Percentiles rank a stretch among this genome's conserved stretches.
These are phyloP conservation scores for Pristionchus japonicus DNA, from an alignment of 2,888 invertebrate genomes.

Conservation along the genomic window DNA sequence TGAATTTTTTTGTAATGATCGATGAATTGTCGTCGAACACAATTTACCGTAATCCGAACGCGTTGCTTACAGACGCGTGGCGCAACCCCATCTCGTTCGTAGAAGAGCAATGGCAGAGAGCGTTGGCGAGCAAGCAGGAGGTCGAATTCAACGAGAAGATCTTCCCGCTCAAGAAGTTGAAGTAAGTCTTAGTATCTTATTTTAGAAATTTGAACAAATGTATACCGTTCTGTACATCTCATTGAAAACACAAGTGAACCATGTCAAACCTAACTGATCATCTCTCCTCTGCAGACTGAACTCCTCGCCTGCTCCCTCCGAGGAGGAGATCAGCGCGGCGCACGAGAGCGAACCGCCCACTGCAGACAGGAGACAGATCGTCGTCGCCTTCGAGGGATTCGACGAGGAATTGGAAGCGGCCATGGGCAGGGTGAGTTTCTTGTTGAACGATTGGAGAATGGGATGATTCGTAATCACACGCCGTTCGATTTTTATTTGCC, in stretches of 20 bases:
- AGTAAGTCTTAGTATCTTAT: conserved; percentile 52
- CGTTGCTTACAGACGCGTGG: conserved; percentile 63
- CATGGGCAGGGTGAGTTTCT: conserved; percentile 48
- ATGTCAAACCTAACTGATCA: too few species aligned
- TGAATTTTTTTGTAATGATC: too few species aligned
- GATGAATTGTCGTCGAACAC: too few species aligned
- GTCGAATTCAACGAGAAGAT: conserved; percentile 54
- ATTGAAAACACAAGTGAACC: too few species aligned
- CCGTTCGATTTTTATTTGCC: too few species aligned
- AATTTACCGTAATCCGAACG: too few species aligned
- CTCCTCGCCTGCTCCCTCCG: conserved; percentile 60
- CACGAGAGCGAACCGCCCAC: background rate
- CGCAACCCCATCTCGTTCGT: conserved; percentile 54
- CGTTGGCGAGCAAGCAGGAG: conserved; percentile 49
- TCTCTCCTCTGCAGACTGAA: background rate
- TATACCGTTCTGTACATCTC: too few species aligned
- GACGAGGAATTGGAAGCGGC: conserved; percentile 50
- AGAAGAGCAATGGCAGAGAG: conserved; percentile 54
- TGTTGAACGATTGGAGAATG: too few species aligned
- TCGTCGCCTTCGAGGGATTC: conserved; percentile 54
- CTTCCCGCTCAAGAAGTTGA: conserved; percentile 61
- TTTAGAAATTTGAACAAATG: too few species aligned
- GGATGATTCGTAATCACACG: too few species aligned
- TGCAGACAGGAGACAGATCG: background rate
- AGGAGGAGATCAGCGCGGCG: conserved; percentile 56